These are phyloP conservation scores for Ranitomeya variabilis DNA, from an alignment of 2,113 vertebrate species.

Conservation along the genomic window DNA sequence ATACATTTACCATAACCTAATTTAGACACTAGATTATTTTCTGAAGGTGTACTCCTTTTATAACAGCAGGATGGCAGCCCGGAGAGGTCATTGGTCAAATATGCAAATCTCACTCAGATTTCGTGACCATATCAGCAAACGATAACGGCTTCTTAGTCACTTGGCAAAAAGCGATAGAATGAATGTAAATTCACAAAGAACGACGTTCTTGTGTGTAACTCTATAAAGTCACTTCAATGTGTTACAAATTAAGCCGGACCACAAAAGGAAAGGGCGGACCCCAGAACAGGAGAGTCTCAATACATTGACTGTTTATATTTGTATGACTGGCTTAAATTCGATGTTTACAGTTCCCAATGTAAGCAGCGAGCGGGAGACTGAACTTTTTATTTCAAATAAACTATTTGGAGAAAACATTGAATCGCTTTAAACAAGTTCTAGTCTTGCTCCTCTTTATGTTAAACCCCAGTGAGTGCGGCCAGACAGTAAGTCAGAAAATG, in stretches of 20 bases:
- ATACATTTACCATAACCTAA: no score
- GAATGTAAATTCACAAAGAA: background rate
- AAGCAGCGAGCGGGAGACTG: slow-evolving; percentile 25
- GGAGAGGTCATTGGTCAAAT: no score
- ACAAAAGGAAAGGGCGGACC: slow-evolving; percentile 39
- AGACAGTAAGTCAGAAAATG: slow-evolving; percentile 38
- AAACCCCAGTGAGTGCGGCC: slow-evolving; percentile 24
- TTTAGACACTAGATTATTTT: no score
- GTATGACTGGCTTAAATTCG: slow-evolving; percentile 45
- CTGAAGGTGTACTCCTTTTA: no score
- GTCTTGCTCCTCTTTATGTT: slow-evolving; percentile 24
- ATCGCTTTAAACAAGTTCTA: slow-evolving; percentile 43
- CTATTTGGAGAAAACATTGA: slow-evolving; percentile 48
- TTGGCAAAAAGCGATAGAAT: background rate
- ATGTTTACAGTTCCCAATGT: slow-evolving; percentile 51
- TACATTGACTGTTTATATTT: slow-evolving; percentile 54
- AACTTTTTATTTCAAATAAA: slow-evolving; percentile 49
- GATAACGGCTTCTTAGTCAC: background rate
- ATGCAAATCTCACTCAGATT: background rate
- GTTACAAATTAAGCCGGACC: slow-evolving; percentile 47
- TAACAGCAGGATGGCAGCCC: no score
- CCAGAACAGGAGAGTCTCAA: slow-evolving; percentile 44
- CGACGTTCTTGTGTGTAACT: background rate
- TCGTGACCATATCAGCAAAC: background rate
- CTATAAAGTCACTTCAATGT: slow-evolving; percentile 52